Evolutionary conservation across 2,888 invertebrate genomes (phyloP).

Genomic region (Meteorus colon): DNA sequence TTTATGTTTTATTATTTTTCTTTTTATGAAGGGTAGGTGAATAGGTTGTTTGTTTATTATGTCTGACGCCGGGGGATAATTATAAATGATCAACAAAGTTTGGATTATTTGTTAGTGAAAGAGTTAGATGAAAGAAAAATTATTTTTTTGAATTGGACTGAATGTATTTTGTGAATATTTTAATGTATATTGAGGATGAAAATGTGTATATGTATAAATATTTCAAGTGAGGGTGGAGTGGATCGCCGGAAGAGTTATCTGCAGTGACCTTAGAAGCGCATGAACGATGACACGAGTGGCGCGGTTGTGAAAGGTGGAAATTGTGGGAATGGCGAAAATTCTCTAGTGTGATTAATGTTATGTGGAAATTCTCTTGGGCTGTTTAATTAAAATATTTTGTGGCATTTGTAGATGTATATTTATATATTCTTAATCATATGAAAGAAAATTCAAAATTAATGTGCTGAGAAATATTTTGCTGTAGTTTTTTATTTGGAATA

Average conservation of each 20-base stretch:
- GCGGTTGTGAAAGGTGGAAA: background rate
- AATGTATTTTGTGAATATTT: background rate
- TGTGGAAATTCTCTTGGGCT: background rate
- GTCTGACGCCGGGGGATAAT: background rate
- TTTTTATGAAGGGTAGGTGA: background rate
- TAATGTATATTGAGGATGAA: background rate
- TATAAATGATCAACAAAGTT: background rate
- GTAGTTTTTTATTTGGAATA: no score
- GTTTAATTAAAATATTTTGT: conserved; percentile 32
- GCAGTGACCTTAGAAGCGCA: background rate
- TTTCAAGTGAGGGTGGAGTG: background rate
- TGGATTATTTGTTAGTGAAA: background rate
- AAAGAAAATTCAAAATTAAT: no score
- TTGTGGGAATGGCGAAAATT: background rate
- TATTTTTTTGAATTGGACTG: no score
- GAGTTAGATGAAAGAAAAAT: background rate
- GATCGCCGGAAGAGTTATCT: background rate
- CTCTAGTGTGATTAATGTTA: background rate
- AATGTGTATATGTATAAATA: background rate
- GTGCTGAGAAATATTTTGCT: no score
- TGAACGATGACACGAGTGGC: background rate
- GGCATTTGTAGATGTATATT: background rate
- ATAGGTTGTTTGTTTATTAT: background rate
- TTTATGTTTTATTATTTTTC: background rate
- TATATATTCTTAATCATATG: background rate